Percentiles rank a stretch among this genome's conserved stretches.
Conservation (phyloP, 2,888 invertebrate genomes). For the Encarsia formosa region DNA sequence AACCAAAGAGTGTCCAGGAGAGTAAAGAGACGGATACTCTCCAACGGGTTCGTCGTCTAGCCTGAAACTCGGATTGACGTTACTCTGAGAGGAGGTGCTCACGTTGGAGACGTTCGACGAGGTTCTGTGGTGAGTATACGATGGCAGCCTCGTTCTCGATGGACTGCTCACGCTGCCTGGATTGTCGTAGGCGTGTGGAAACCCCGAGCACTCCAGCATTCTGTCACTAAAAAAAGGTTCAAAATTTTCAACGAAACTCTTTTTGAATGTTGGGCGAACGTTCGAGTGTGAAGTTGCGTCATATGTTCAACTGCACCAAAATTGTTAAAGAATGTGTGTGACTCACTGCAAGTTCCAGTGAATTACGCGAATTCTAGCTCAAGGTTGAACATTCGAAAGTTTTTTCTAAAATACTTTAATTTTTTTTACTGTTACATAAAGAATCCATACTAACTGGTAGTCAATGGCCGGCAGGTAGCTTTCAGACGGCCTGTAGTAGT, state of each 20-base stretch:
- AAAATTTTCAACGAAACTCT: too few species aligned
- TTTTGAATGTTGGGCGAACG: too few species aligned
- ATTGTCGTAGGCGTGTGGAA: constrained; percentile 58
- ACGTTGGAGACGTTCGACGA: constrained; percentile 56
- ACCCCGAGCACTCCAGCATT: constrained; percentile 46
- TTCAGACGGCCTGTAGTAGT: constrained; percentile 33
- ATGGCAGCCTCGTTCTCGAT: constrained; percentile 47
- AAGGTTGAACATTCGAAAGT: too few species aligned
- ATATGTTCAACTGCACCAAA: too few species aligned
- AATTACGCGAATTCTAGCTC: too few species aligned
- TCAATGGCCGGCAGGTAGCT: constrained; percentile 32
- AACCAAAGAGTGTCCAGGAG: constrained; percentile 20
- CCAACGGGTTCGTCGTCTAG: constrained; percentile 59
- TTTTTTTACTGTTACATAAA: too few species aligned
- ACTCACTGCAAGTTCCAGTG: too few species aligned
- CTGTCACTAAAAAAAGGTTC: constrained; percentile 44
- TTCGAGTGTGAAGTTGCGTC: too few species aligned
- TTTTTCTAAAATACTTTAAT: too few species aligned
- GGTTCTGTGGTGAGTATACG: constrained; percentile 66
- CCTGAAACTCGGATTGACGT: constrained; percentile 61
- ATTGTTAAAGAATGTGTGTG: too few species aligned
- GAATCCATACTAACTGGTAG: constrained; percentile 34
- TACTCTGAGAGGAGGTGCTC: constrained; percentile 58
- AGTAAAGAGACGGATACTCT: constrained; percentile 48
- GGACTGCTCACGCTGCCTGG: constrained; percentile 54